These are phyloP conservation scores for Zoanthus sociatus DNA, from an alignment of 92 coral and sea anemone species.

Conservation along the genomic window DNA sequence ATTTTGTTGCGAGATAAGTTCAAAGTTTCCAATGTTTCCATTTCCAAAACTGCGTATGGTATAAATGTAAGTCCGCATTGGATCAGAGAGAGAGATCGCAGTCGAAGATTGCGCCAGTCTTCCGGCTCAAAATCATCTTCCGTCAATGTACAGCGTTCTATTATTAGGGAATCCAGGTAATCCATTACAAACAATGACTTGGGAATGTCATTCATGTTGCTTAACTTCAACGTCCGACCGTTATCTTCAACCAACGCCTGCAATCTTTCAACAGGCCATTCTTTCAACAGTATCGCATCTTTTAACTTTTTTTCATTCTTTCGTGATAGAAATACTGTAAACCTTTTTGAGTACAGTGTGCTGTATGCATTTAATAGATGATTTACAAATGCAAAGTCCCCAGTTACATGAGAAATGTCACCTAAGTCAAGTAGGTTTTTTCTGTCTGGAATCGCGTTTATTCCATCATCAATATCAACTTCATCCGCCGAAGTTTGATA, in stretches of 20 bases:
- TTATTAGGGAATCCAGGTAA: constrained; percentile 28
- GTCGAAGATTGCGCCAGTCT: constrained; percentile 45
- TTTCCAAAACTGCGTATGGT: constrained; percentile 50
- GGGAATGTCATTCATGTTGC: constrained; percentile 54
- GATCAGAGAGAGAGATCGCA: constrained; percentile 52
- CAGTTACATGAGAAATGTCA: constrained; percentile 43
- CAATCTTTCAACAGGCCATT: constrained; percentile 70
- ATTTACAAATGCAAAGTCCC: constrained; percentile 64
- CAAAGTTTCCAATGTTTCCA: constrained; percentile 48
- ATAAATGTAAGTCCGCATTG: constrained; percentile 49
- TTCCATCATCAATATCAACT: not conserved
- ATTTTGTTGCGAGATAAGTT: constrained; percentile 56
- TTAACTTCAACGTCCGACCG: constrained; percentile 55
- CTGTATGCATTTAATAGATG: constrained; percentile 55
- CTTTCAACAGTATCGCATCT: constrained; percentile 35
- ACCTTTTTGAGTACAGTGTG: constrained; percentile 44
- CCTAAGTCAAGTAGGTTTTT: constrained; percentile 9
- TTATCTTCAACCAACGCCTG: constrained; percentile 14
- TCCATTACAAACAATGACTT: constrained; percentile 61
- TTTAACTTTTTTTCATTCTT: constrained; percentile 58
- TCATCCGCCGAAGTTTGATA: not conserved
- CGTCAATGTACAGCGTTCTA: constrained; percentile 47
- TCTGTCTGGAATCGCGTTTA: not conserved
- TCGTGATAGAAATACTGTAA: constrained; percentile 57
- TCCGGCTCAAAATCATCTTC: constrained; percentile 33